Evolutionary conservation across 1,140 invertebrate species (phyloP).

Genomic region (Drosophila nigromelanica): DNA sequence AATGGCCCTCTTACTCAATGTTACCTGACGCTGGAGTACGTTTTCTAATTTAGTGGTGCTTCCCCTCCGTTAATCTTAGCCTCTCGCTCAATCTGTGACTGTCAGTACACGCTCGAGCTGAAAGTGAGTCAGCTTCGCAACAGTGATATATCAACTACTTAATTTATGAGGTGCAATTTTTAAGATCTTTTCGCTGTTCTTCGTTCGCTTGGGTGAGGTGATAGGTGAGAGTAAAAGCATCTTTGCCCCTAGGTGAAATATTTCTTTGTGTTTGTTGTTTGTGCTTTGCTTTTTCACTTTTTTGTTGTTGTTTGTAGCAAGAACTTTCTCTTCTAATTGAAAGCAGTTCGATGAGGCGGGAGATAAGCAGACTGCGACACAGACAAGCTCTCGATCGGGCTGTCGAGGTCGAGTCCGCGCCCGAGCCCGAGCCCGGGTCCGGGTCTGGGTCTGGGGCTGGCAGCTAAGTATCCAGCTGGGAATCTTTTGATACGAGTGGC

Average conservation of each 20-base stretch:
- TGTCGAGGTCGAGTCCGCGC: background rate
- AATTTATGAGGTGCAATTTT: constrained; percentile 79
- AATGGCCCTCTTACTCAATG: background rate
- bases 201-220: constrained; percentile 2
- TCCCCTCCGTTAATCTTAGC: constrained; percentile 6
- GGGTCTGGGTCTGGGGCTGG: constrained; percentile 11
- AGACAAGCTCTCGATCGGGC: background rate
- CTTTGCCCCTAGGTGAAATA: constrained; percentile 45
- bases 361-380: constrained; percentile 49
- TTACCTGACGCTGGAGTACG: background rate
- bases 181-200: constrained; percentile 39
- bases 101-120: background rate
- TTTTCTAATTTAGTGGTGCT: background rate
- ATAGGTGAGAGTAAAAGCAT: constrained; percentile 53
- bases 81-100: background rate
- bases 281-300: constrained; percentile 67
- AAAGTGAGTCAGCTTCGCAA: constrained; percentile 1
- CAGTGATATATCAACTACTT: constrained; percentile 53
- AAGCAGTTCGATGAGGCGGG: constrained; percentile 73
- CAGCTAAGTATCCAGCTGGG: constrained; percentile 55
- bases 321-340: constrained; percentile 83
- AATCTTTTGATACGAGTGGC: constrained; percentile 49
- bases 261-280: constrained; percentile 39
- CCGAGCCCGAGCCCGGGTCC: constrained; percentile 3
- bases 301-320: constrained; percentile 67